Evolutionary conservation across 1,140 invertebrate genomes (phyloP), one percentile per base, ranked within the genome.

Genomic region (Pseudomyrmex concolor): DNA sequence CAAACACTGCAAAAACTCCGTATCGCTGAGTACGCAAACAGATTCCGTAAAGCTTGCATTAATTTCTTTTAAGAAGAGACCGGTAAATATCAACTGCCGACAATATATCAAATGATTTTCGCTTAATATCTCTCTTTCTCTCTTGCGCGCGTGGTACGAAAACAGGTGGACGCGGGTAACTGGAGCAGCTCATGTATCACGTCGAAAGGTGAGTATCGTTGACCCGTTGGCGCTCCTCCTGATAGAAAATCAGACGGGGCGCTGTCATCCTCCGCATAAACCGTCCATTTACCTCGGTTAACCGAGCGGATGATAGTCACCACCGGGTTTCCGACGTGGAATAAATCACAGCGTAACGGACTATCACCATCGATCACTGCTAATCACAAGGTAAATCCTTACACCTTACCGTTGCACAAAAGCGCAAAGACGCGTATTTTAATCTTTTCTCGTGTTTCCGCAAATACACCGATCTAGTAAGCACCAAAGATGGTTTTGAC

Each of bases 171-270:
- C 22, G 5, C 57, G 17, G 22, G 19, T 73, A 64, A 82, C 51
- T 82, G 59, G 57, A 74, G 57, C 54, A 19, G 54, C n/a, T 81
- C 17, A 68, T 63, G 54, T 74, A 15, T 82, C 48, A 82, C 13
- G 25, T 34, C 25, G 17, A 48, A 74, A 74, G 17, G 48, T 74
- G 78, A 82, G 70, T 74, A 82, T 45, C 78, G 70, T 74, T 74
- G 25, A 74, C 17, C 7, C 48, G 22, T 51, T 17, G n/a, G 43
- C 48, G 7, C n/a, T 62, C n/a, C 13, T 74, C 22, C 13, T 74
- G 54, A 74, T 82, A 66, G 70, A 82, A 63, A 80, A 71, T 59
- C 66, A 19, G 45, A 71, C 54, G 70, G 34, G 34, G 13, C 17
- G 25, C 3, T 55, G 67, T 72, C 78, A 19, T 63, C 45, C 57